Evolutionary conservation across 2,888 invertebrate species (phyloP).

Genomic region (Drosophila cognata): DNA sequence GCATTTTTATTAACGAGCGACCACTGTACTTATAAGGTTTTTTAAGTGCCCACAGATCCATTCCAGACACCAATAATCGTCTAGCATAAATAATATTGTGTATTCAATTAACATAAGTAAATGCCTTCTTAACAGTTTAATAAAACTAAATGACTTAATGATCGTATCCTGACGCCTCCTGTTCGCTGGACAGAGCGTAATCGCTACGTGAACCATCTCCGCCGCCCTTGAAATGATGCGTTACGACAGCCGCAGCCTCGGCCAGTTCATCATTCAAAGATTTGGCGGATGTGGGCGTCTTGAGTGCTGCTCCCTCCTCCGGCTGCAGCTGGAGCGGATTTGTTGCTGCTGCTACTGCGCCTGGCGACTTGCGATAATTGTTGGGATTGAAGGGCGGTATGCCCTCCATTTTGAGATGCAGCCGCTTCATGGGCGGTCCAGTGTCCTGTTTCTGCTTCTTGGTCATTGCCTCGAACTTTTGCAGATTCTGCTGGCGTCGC

Average conservation of each 20-base stretch:
- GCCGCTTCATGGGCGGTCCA: slow-evolving; percentile 84
- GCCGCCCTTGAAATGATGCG: slow-evolving; percentile 62
- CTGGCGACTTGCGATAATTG: slow-evolving; percentile 87
- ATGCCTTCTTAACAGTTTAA: slow-evolving; percentile 52
- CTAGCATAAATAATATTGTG: slow-evolving; percentile 8
- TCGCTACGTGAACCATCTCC: slow-evolving; percentile 74
- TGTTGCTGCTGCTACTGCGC: slow-evolving; percentile 58
- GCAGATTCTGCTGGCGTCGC: slow-evolving; percentile 83
- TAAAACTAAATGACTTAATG: slow-evolving; percentile 13
- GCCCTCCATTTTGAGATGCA: slow-evolving; percentile 84
- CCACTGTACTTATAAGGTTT: slow-evolving; percentile 14
- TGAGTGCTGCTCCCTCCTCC: slow-evolving; percentile 36
- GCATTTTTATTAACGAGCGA: neutral
- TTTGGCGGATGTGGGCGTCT: slow-evolving; percentile 85
- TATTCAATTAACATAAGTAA: slow-evolving; percentile 32
- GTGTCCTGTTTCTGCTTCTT: slow-evolving; percentile 84
- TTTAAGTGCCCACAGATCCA: slow-evolving; percentile 1
- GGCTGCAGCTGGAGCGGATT: slow-evolving; percentile 28
- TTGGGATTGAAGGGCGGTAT: slow-evolving; percentile 85
- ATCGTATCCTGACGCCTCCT: slow-evolving; percentile 40
- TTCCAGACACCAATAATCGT: neutral
- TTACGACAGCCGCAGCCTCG: slow-evolving; percentile 65
- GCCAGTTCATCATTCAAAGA: slow-evolving; percentile 73
- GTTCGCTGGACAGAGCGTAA: slow-evolving; percentile 67
- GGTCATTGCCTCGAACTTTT: slow-evolving; percentile 83